Evolutionary conservation across 2,888 invertebrate genomes (phyloP).

Genomic region (Saturnia japonica): DNA sequence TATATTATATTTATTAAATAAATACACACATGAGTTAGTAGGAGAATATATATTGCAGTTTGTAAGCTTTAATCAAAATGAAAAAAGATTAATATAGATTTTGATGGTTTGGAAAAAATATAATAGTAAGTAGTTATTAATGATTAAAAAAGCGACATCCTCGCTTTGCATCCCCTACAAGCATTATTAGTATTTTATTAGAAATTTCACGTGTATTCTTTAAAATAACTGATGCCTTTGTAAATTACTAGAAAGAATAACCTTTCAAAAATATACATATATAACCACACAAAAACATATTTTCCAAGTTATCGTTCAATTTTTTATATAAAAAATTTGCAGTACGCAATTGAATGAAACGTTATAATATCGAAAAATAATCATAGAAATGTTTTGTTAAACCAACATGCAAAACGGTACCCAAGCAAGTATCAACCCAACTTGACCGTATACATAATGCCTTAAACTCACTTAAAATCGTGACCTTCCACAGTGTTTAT

Average conservation of each 20-base stretch:
- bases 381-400: neutral
- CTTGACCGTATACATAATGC: constrained; percentile 9
- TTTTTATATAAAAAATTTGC: no score
- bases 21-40: neutral
- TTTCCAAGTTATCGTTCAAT: neutral
- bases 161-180: neutral
- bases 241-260: neutral
- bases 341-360: no score
- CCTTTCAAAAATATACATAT: neutral
- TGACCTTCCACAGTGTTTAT: constrained; percentile 14
- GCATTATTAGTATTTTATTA: neutral
- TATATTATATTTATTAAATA: neutral
- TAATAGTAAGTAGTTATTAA: neutral
- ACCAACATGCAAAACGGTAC: neutral
- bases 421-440: neutral
- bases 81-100: neutral
- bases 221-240: neutral
- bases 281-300: neutral
- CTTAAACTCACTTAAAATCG: constrained; percentile 13
- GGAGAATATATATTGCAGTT: no score
- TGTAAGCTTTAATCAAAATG: no score
- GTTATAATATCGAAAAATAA: no score
- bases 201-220: neutral
- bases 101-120: neutral
- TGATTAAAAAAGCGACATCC: neutral